A percentile compares a stretch with the other conserved stretches of the same genome.
Conservation (phyloP, 2,797 vertebrate species). For the Semaprochilodus insignis region DNA sequence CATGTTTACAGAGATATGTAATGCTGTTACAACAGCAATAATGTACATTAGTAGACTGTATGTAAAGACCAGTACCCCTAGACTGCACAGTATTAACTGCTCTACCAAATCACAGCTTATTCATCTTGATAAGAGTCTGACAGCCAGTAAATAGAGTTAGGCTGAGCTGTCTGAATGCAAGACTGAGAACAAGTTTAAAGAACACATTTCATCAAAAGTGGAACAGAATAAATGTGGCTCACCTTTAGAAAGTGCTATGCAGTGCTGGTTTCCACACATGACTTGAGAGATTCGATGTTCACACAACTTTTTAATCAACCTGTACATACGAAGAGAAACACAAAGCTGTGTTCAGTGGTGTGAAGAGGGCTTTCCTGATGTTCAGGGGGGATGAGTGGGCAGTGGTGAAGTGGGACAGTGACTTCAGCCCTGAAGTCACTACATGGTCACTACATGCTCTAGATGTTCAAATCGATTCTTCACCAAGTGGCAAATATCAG, state of each 20-base stretch:
- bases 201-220: neutral
- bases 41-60: neutral
- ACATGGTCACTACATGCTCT: no score
- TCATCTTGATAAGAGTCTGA: neutral
- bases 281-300: constrained; percentile 94
- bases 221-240: constrained; percentile 74
- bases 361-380: neutral
- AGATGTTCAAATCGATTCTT: no score
- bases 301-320: constrained; percentile 93
- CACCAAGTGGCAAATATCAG: no score
- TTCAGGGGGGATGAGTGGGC: no score
- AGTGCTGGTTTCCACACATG: constrained; percentile 97
- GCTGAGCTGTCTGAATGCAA: neutral
- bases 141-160: neutral
- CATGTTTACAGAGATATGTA: no score
- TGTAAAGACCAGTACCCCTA: no score
- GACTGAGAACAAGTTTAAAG: neutral
- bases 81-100: neutral
- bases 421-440: no score
- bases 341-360: neutral
- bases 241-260: constrained; percentile 97
- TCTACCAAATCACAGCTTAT: neutral
- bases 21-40: no score
- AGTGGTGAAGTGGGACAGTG: no score
- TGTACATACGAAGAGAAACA: constrained; percentile 58